Evolutionary conservation across 1,140 invertebrate genomes (phyloP).

Genomic region (Thaumatotibia leucotreta): DNA sequence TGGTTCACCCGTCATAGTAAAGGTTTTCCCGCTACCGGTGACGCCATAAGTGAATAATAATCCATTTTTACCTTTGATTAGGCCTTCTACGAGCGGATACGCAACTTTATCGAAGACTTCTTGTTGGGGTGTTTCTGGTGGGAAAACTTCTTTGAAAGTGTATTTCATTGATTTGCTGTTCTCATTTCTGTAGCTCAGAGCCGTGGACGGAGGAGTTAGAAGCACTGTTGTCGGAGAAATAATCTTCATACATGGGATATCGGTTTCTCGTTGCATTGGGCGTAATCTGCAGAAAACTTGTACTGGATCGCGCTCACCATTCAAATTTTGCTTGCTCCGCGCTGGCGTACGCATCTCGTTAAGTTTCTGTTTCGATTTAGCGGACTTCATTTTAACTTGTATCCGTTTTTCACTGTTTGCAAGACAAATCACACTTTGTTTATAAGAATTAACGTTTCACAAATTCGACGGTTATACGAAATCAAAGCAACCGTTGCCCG

Average conservation of each 20-base stretch:
- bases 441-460: not conserved
- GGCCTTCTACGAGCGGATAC: constrained; percentile 89
- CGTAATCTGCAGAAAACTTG: constrained; percentile 91
- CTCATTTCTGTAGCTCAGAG: constrained; percentile 79
- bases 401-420: constrained; percentile 28
- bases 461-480: constrained; percentile 43
- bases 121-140: constrained; percentile 85
- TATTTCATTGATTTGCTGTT: constrained; percentile 84
- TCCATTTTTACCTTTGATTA: constrained; percentile 90
- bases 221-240: constrained; percentile 83
- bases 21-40: constrained; percentile 97
- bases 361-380: constrained; percentile 63
- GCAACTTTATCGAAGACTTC: constrained; percentile 92
- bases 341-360: constrained; percentile 66
- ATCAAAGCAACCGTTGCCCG: constrained; percentile 62
- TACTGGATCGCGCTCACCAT: constrained; percentile 80
- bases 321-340: constrained; percentile 62
- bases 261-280: constrained; percentile 82
- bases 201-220: constrained; percentile 81
- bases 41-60: constrained; percentile 97
- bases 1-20: constrained; percentile 92
- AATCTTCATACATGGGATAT: constrained; percentile 84
- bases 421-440: constrained; percentile 27
- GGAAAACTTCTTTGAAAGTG: constrained; percentile 91
- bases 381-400: constrained; percentile 56